phyloP scores from a whole-genome alignment of 2,797 vertebrate genomes.

The Sebastes nivosus region DNA sequence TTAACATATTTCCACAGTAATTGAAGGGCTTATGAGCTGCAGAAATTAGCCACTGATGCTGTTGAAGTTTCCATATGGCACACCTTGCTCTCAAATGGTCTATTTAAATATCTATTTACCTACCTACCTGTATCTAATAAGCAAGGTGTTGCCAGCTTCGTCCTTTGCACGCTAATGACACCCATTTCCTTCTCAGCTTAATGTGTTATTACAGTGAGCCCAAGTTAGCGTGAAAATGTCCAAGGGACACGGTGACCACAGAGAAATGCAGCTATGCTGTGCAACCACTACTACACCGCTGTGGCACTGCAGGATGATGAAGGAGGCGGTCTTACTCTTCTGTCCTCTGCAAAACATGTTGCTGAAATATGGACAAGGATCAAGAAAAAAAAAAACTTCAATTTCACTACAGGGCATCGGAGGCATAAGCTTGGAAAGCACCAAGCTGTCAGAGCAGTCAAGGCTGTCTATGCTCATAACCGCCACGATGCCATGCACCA shows the following conservation, averaged over 20 bases:
- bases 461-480: slow-evolving; percentile 59
- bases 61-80: slow-evolving; percentile 39
- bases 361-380: slow-evolving; percentile 50
- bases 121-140: slow-evolving; percentile 15
- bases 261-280: background rate
- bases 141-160: slow-evolving; percentile 16
- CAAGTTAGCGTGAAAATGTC: slow-evolving; percentile 7
- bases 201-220: slow-evolving; percentile 26
- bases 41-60: slow-evolving; percentile 36
- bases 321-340: slow-evolving; percentile 7
- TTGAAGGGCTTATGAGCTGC: slow-evolving; percentile 17
- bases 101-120: slow-evolving; percentile 18
- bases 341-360: slow-evolving; percentile 30
- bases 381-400: slow-evolving; percentile 8
- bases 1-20: slow-evolving; percentile 35
- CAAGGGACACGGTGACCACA: slow-evolving; percentile 13
- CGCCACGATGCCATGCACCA: slow-evolving; percentile 52
- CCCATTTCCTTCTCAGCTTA: slow-evolving; percentile 13
- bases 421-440: slow-evolving; percentile 55
- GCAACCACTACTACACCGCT: slow-evolving; percentile 15
- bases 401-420: slow-evolving; percentile 45
- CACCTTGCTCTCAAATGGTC: slow-evolving; percentile 18
- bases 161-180: slow-evolving; percentile 8
- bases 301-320: slow-evolving; percentile 14
- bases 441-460: slow-evolving; percentile 61